Conservation (phyloP, 2,888 invertebrate species). For the Pimpla rufipes region DNA sequence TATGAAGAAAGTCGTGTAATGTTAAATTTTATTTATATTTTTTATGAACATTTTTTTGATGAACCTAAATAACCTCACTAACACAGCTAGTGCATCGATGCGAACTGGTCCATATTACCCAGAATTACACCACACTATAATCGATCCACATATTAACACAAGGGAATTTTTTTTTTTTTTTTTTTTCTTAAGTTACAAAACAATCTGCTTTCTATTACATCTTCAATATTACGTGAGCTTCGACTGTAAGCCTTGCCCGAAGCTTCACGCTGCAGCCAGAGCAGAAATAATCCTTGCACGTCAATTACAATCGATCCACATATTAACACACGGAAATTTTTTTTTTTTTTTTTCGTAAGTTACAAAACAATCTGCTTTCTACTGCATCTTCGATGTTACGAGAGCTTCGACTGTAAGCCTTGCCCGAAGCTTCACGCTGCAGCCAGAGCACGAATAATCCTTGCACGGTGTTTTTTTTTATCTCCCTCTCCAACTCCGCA, state of each 20-base stretch:
- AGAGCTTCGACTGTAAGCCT: not conserved
- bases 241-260: not conserved
- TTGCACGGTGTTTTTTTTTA: not conserved
- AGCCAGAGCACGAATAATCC: conserved; percentile 19
- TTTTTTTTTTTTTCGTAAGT: not conserved
- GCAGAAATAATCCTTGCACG: conserved; percentile 13
- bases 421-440: conserved; percentile 4
- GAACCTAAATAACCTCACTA: too few relatives aligned
- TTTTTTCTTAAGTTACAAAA: too few relatives aligned
- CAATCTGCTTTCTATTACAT: too few relatives aligned
- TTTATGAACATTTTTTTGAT: too few relatives aligned
- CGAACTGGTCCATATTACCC: too few relatives aligned
- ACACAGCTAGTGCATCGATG: too few relatives aligned
- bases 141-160: not conserved
- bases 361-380: too few relatives aligned
- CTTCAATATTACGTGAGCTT: not conserved
- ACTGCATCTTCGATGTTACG: not conserved
- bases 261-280: conserved; percentile 8
- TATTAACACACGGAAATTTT: not conserved
- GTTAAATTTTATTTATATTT: too few relatives aligned
- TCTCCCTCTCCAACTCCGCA: conserved; percentile 12
- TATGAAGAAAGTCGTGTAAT: too few relatives aligned
- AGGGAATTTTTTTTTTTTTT: not conserved
- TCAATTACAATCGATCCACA: too few relatives aligned
- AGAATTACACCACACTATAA: too few relatives aligned